Evolutionary conservation across 2,113 vertebrate species (phyloP).

Genomic region (Grammomys dolichurus): DNA sequence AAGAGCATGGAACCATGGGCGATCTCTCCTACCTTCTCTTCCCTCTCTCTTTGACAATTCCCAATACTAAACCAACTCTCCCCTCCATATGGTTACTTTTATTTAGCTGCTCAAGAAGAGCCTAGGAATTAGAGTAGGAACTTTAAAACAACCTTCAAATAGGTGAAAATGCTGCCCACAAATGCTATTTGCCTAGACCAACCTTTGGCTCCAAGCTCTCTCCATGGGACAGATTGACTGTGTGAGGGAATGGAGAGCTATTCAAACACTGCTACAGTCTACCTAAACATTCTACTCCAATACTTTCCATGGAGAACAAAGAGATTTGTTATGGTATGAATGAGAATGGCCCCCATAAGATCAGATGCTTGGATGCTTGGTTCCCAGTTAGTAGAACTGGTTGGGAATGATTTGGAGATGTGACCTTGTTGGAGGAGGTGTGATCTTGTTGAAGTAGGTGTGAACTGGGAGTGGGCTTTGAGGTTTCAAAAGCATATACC

Average conservation of each 20-base stretch:
- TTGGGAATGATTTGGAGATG: not conserved
- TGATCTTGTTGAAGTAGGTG: not conserved
- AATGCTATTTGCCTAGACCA: not conserved
- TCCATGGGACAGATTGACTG: too few species aligned
- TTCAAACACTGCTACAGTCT: not conserved
- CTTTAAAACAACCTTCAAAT: not conserved
- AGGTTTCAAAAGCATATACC: not conserved
- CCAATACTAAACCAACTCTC: not conserved
- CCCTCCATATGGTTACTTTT: rapidly evolving
- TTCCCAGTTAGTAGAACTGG: not conserved
- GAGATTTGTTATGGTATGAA: not conserved
- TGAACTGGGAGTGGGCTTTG: not conserved
- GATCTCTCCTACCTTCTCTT: too few species aligned
- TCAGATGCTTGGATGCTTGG: not conserved
- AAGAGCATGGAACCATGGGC: not conserved
- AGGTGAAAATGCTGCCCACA: not conserved
- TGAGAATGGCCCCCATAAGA: not conserved
- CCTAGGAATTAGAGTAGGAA: not conserved
- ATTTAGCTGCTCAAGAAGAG: not conserved
- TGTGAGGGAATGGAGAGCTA: rapidly evolving
- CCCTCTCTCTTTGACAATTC: not conserved
- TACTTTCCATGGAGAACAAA: not conserved
- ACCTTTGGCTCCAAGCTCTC: not conserved
- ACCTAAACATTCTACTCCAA: not conserved
- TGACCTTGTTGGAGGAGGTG: not conserved